Percentiles rank a stretch among this genome's conserved stretches.
phyloP scores from a whole-genome alignment of 2,797 vertebrate species.

The Premnoplex brunnescens region DNA sequence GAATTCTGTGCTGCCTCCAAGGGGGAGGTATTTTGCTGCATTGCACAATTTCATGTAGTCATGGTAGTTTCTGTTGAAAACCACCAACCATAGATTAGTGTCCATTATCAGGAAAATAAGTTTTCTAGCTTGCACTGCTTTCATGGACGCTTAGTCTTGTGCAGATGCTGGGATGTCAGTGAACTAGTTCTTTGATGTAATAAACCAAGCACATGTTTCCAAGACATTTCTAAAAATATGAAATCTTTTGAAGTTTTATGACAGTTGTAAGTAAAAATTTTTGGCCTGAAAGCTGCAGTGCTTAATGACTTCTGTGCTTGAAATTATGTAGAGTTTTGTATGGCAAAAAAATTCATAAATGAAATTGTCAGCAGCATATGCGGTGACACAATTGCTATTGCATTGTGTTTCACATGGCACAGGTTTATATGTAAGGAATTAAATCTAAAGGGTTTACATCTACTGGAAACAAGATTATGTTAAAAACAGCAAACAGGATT shows the following conservation, averaged over 20 bases:
- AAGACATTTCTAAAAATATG: background rate
- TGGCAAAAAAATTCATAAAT: background rate
- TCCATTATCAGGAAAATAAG: background rate
- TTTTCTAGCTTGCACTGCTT: background rate
- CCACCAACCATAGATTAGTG: background rate
- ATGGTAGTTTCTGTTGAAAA: background rate
- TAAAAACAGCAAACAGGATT: background rate
- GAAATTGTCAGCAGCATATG: background rate
- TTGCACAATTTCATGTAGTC: background rate
- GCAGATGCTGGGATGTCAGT: background rate
- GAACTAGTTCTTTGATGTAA: background rate
- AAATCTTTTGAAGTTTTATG: background rate
- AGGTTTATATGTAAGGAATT: background rate
- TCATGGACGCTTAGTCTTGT: background rate
- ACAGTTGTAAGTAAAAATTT: background rate
- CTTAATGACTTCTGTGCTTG: background rate
- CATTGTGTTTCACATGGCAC: background rate
- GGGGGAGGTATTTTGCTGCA: background rate
- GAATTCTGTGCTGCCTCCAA: background rate
- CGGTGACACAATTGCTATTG: background rate
- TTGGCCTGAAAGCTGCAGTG: background rate
- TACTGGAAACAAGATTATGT: background rate
- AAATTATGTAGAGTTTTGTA: background rate
- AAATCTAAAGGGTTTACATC: background rate
- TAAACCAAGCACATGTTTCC: background rate